Conservation (phyloP, 2,888 invertebrate species). For the Cosmorhoe ocellata region DNA sequence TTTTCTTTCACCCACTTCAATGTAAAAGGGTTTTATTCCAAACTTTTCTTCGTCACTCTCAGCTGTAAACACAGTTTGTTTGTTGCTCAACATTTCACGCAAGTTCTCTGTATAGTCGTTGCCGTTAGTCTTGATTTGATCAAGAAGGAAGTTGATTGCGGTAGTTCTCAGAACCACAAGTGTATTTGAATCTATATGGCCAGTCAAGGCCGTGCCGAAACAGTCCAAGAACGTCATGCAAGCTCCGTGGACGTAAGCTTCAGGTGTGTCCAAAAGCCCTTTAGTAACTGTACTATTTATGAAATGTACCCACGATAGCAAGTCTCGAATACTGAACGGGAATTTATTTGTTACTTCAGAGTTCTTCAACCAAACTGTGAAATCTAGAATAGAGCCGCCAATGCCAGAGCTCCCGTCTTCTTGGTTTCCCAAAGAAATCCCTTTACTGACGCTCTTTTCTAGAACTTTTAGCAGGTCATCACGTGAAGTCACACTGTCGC, state of each 20-base stretch:
- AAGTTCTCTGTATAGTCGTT: constrained; percentile 58
- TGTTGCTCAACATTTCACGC: constrained; percentile 57
- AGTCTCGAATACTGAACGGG: constrained; percentile 94
- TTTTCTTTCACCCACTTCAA: constrained; percentile 75
- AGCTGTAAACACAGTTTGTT: constrained; percentile 56
- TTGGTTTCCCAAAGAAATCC: constrained; percentile 79
- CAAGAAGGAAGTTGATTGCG: constrained; percentile 81
- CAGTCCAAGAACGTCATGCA: constrained; percentile 95
- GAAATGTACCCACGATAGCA: constrained; percentile 96
- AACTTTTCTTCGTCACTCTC: constrained; percentile 75
- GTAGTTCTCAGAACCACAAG: constrained; percentile 68
- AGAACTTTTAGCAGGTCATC: constrained; percentile 91
- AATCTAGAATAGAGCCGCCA: constrained; percentile 88
- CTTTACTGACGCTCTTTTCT: constrained; percentile 87
- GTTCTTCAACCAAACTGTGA: constrained; percentile 88
- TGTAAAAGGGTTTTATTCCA: constrained; percentile 91
- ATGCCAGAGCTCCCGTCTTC: constrained; percentile 81
- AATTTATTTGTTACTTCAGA: constrained; percentile 89
- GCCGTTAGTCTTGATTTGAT: constrained; percentile 74
- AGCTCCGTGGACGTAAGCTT: constrained; percentile 94
- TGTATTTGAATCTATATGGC: constrained; percentile 84
- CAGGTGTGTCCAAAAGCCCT: constrained; percentile 71
- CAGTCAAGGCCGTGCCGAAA: constrained; percentile 91
- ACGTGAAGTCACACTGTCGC: constrained; percentile 87
- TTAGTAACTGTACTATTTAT: constrained; percentile 85